A percentile compares a stretch with the other conserved stretches of the same genome.
Evolutionary conservation across 2,113 vertebrate genomes (phyloP).

Genomic region (Halcyon senegalensis): DNA sequence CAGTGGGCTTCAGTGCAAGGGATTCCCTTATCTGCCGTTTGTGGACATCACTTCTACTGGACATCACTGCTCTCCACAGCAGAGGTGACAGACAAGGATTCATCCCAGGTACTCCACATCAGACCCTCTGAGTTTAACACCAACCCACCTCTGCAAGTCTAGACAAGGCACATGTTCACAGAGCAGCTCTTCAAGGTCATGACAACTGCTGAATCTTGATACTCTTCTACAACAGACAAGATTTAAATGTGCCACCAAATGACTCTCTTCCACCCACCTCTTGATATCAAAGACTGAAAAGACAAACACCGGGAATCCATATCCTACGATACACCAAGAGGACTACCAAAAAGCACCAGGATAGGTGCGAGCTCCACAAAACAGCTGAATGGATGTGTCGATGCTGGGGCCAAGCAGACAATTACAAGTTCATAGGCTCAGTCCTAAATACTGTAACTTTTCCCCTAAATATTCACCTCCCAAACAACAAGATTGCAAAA

Average conservation of each 20-base stretch:
- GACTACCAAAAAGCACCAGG: neutral
- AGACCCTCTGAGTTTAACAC: neutral
- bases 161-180: neutral
- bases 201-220: neutral
- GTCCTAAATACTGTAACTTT: neutral
- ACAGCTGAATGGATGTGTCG: neutral
- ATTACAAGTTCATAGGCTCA: fast-evolving
- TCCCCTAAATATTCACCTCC: neutral
- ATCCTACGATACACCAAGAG: neutral
- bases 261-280: neutral
- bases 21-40: neutral
- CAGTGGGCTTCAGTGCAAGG: neutral
- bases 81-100: neutral
- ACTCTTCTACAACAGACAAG: neutral
- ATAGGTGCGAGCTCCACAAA: neutral
- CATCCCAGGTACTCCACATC: neutral
- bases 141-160: neutral
- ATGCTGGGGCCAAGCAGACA: neutral
- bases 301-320: neutral
- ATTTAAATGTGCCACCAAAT: neutral
- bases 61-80: neutral
- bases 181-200: fast-evolving
- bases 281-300: neutral
- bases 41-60: neutral
- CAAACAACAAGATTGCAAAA: neutral